These are phyloP conservation scores for Poecile montanus DNA, from an alignment of 2,797 vertebrate species.

Conservation along the genomic window DNA sequence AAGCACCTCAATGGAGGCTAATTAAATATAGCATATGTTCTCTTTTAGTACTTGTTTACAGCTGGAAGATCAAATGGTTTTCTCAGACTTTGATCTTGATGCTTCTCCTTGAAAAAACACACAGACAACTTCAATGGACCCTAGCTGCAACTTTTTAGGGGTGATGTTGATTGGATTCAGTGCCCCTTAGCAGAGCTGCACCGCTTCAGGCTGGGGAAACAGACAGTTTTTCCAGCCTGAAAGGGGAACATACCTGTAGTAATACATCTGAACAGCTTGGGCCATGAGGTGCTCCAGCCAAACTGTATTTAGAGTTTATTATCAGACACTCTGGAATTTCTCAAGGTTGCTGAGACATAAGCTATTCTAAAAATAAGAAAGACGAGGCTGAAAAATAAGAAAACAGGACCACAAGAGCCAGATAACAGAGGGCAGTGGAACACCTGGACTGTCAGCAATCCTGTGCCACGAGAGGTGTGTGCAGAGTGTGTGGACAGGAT, in stretches of 20 bases:
- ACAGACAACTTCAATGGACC: background rate
- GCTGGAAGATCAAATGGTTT: conserved; percentile 54
- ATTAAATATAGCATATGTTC: conserved; percentile 37
- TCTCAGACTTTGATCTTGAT: conserved; percentile 52
- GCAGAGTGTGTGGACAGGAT: too few relatives aligned
- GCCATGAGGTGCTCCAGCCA: too few relatives aligned
- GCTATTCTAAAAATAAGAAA: too few relatives aligned
- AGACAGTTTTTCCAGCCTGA: background rate
- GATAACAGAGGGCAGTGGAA: too few relatives aligned
- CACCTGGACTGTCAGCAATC: too few relatives aligned
- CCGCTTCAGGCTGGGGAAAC: background rate
- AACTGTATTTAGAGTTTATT: too few relatives aligned
- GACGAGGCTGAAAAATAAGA: too few relatives aligned
- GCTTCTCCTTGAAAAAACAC: conserved; percentile 5
- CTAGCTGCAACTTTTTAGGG: background rate
- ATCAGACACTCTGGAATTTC: too few relatives aligned
- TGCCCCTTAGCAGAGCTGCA: background rate
- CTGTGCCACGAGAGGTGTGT: too few relatives aligned
- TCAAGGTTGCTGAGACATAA: too few relatives aligned
- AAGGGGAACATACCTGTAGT: background rate
- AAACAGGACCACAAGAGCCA: too few relatives aligned
- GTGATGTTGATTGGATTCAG: background rate
- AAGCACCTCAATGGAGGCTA: background rate
- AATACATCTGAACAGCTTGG: background rate
- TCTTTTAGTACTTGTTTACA: conserved; percentile 50